phyloP scores from a whole-genome alignment of 2,797 vertebrate genomes.

The Apogon talboti region DNA sequence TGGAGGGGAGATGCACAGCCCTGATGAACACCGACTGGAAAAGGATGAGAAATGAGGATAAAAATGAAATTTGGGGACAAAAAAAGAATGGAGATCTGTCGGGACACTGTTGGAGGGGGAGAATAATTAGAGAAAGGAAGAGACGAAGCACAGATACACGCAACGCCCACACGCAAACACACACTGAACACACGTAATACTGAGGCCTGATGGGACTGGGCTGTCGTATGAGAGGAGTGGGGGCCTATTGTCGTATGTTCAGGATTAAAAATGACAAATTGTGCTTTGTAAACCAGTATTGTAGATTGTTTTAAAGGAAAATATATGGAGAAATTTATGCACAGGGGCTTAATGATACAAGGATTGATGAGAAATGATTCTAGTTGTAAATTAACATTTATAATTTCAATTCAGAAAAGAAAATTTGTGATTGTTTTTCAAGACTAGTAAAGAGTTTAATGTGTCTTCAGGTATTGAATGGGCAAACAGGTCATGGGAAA shows the following conservation, averaged over 20 bases:
- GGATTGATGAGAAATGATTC: no score
- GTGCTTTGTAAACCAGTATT: background rate
- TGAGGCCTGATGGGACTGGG: slow-evolving; percentile 35
- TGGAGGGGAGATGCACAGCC: slow-evolving; percentile 51
- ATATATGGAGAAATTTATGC: background rate
- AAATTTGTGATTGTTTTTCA: no score
- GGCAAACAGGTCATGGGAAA: no score
- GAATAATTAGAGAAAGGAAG: slow-evolving; percentile 64
- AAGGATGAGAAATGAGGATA: slow-evolving; percentile 49
- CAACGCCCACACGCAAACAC: slow-evolving; percentile 38
- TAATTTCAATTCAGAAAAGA: no score
- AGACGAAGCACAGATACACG: slow-evolving; percentile 52
- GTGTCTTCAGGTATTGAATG: no score
- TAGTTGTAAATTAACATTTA: no score
- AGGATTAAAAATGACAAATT: background rate
- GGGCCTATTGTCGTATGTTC: slow-evolving; percentile 27
- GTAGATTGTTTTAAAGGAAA: slow-evolving; percentile 4
- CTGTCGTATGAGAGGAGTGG: slow-evolving; percentile 46
- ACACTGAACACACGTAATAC: slow-evolving; percentile 23
- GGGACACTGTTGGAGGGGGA: slow-evolving; percentile 44
- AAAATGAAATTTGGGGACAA: slow-evolving; percentile 45
- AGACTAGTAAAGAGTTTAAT: no score
- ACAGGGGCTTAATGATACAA: background rate
- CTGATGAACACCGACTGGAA: slow-evolving; percentile 52
- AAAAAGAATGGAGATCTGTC: slow-evolving; percentile 54